Evolutionary conservation across 2,797 vertebrate species (phyloP), one percentile per base, ranked within the genome.

Genomic region (Siniperca undulata): DNA sequence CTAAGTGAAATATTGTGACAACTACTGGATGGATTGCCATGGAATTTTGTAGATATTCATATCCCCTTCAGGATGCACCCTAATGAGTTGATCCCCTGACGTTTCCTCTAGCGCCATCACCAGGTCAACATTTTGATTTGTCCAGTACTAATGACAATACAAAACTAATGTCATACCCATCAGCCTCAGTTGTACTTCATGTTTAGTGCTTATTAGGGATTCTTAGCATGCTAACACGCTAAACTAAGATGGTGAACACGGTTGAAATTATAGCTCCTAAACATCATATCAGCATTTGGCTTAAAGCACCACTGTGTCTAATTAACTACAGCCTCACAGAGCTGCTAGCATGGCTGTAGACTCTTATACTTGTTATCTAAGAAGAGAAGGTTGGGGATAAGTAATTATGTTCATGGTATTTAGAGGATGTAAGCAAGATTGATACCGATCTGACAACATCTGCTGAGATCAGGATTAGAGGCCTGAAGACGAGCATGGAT

Each of bases 401-500:
- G 16, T 44, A 17, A 27, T 14, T 17, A 24, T 59, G 19, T 30
- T 30, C 9, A 46, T 40, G 12, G 38, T 16, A 38, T 48, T 34
- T 48, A 12, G 3, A 40, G 16, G 30, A 56, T 24, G 4, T 36
- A 40, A 46, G 6, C 14, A 48, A 74, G 58, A 44, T 7, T 56
- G 38, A 44, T 16, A 53, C 38, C 14, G 44, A 59, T n/a, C 60
- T 14, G 53, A 55, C 16, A 27, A 61, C 16, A 34, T 69, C 16
- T 50, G 40, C 6, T 53, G 27, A 59, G 13, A 13, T 68, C 55
- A 74, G 34, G 53, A 86, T 70, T 27, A 24, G 40, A 5, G 27
- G 52, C 16, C 20, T 36, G 38, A 55, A 38, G 42, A 46, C 0
- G 1, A 71, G 42, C 20, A 4, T 27, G 36, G 40, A 0, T n/a